Percentiles rank a stretch among this genome's conserved stretches.
phyloP scores from a whole-genome alignment of 2,113 vertebrate species.

The Erinaceus europaeus region DNA sequence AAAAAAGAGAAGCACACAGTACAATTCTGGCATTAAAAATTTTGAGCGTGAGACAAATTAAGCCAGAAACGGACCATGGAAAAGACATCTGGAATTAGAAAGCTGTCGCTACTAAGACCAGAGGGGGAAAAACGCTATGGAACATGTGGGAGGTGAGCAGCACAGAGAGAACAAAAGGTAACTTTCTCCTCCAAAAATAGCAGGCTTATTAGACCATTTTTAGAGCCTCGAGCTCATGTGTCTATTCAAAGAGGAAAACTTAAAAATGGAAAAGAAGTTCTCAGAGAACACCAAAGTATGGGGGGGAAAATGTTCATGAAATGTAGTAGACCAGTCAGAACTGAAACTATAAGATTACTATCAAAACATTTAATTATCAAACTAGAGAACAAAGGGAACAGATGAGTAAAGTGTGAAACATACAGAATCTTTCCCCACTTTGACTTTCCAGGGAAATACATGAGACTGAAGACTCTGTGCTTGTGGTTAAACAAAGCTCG shows the following conservation, averaged over 20 bases:
- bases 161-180: slow-evolving; percentile 56
- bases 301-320: slow-evolving; percentile 17
- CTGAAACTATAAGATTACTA: background rate
- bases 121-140: background rate
- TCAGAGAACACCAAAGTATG: slow-evolving; percentile 33
- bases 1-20: slow-evolving; percentile 16
- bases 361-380: background rate
- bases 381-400: background rate
- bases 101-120: slow-evolving; percentile 41
- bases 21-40: slow-evolving; percentile 14
- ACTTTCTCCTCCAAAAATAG: slow-evolving; percentile 66
- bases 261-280: slow-evolving; percentile 52
- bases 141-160: slow-evolving; percentile 36
- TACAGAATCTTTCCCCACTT: background rate
- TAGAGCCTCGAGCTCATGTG: slow-evolving; percentile 28
- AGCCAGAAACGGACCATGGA: slow-evolving; percentile 16
- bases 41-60: background rate
- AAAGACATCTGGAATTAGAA: slow-evolving; percentile 33
- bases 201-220: slow-evolving; percentile 43
- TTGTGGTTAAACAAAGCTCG: no score
- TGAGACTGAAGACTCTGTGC: no score
- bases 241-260: slow-evolving; percentile 62
- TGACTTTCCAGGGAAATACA: background rate
- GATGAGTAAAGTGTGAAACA: background rate
- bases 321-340: background rate